Conservation (phyloP, 2,888 invertebrate species). For the Leucophenga montana region DNA sequence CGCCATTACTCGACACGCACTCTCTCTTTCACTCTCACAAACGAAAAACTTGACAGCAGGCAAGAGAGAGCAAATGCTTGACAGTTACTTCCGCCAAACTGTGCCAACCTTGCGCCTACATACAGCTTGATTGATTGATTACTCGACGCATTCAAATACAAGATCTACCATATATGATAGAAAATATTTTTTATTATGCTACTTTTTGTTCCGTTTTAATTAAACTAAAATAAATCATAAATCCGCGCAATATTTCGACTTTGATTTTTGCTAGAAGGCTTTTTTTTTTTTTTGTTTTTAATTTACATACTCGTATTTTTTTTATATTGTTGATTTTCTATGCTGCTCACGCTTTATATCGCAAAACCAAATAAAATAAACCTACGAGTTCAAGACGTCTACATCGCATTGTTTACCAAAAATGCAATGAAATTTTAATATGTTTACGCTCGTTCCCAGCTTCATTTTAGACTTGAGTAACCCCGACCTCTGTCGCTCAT, state of each 20-base stretch:
- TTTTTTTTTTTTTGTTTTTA: background rate
- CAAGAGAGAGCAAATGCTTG: too few relatives aligned
- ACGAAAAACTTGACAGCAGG: background rate
- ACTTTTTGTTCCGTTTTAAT: background rate
- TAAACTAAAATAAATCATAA: slow-evolving; percentile 11
- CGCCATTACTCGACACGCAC: background rate
- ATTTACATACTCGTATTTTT: background rate
- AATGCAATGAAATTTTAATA: slow-evolving; percentile 46
- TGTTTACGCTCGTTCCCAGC: slow-evolving; percentile 50
- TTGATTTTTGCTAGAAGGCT: slow-evolving; percentile 16
- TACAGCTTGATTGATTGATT: slow-evolving; percentile 7
- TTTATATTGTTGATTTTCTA: background rate
- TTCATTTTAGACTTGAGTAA: slow-evolving; percentile 9
- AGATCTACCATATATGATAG: background rate
- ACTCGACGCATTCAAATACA: background rate
- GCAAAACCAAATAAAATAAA: too few relatives aligned
- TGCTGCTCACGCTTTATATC: too few relatives aligned
- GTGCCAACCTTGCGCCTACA: too few relatives aligned
- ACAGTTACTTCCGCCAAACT: too few relatives aligned
- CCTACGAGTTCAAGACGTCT: background rate
- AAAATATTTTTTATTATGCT: too few relatives aligned
- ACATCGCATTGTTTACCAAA: background rate
- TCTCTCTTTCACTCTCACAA: background rate
- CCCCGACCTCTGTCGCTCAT: slow-evolving; percentile 11
- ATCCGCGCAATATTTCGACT: background rate